These are phyloP conservation scores for Medauroidea extradentata DNA, from an alignment of 1,140 invertebrate genomes.

Conservation along the genomic window DNA sequence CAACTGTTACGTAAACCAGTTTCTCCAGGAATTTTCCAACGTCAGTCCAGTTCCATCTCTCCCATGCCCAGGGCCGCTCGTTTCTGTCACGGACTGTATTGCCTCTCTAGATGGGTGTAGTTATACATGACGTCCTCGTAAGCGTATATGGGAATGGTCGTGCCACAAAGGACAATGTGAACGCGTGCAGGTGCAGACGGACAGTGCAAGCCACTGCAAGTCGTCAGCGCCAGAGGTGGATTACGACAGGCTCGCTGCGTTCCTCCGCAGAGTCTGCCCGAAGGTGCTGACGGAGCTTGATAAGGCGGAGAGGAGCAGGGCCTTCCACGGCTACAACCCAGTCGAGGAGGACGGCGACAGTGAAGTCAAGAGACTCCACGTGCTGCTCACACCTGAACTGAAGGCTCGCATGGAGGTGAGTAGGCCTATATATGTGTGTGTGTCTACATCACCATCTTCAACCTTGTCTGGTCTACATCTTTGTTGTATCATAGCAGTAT, in stretches of 20 bases:
- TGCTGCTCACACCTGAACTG: not conserved
- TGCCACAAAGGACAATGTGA: too few species aligned
- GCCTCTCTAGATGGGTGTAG: too few species aligned
- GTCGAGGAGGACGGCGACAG: slow-evolving; percentile 25
- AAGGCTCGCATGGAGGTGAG: not conserved
- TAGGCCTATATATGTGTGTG: slow-evolving; percentile 6
- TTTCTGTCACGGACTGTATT: too few species aligned
- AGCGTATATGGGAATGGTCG: too few species aligned
- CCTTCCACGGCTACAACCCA: slow-evolving; percentile 41
- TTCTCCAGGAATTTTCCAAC: too few species aligned
- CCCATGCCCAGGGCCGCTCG: too few species aligned
- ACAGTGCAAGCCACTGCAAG: not conserved
- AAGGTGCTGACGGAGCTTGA: slow-evolving; percentile 42
- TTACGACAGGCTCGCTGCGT: slow-evolving; percentile 40
- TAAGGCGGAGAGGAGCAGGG: slow-evolving; percentile 38
- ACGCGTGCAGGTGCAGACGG: not conserved
- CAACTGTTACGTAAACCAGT: too few species aligned
- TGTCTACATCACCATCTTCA: too few species aligned
- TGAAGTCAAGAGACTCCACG: slow-evolving; percentile 25
- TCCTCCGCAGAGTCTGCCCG: slow-evolving; percentile 43
- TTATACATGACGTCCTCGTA: too few species aligned
- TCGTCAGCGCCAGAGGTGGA: slow-evolving; percentile 25
- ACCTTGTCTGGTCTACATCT: too few species aligned
- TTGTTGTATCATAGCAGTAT: too few species aligned
- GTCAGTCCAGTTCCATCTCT: too few species aligned